A percentile compares a stretch with the other conserved stretches of the same genome.
Conservation (phyloP, 2,888 invertebrate species). For the Corbicula japonica region DNA sequence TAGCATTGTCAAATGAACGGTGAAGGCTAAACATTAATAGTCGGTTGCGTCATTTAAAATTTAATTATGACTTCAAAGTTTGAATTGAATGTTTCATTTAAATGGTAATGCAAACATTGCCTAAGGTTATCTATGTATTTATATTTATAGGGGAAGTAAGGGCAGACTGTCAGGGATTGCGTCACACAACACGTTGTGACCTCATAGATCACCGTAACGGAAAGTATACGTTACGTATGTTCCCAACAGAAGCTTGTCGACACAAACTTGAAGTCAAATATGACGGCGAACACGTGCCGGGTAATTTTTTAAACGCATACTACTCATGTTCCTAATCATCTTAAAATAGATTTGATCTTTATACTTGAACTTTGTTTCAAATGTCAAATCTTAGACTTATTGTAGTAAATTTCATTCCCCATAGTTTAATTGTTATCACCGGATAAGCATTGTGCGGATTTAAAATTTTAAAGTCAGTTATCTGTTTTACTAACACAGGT, state of each 20-base stretch:
- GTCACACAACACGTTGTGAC: conserved; percentile 98
- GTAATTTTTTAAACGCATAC: conserved; percentile 79
- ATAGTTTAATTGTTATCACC: neutral
- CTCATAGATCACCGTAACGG: conserved; percentile 98
- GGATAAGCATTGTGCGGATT: neutral
- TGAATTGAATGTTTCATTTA: too few species aligned
- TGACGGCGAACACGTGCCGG: conserved; percentile 88
- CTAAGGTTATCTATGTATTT: neutral
- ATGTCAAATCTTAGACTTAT: neutral
- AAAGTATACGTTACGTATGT: conserved; percentile 96
- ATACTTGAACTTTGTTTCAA: neutral
- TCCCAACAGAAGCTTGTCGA: conserved; percentile 97
- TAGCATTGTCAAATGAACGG: too few species aligned
- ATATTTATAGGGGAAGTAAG: conserved; percentile 93
- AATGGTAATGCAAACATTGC: too few species aligned
- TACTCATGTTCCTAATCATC: neutral
- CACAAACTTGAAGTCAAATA: conserved; percentile 97
- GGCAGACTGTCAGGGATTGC: conserved; percentile 97
- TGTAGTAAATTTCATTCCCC: too few species aligned
- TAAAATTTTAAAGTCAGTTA: neutral
- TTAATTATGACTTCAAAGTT: too few species aligned
- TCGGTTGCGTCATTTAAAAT: too few species aligned
- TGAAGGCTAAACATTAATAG: too few species aligned
- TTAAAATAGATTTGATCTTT: neutral
- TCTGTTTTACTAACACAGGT: conserved; percentile 89